These are phyloP conservation scores for Limonius californicus DNA, from an alignment of 1,140 invertebrate species.

Conservation along the genomic window DNA sequence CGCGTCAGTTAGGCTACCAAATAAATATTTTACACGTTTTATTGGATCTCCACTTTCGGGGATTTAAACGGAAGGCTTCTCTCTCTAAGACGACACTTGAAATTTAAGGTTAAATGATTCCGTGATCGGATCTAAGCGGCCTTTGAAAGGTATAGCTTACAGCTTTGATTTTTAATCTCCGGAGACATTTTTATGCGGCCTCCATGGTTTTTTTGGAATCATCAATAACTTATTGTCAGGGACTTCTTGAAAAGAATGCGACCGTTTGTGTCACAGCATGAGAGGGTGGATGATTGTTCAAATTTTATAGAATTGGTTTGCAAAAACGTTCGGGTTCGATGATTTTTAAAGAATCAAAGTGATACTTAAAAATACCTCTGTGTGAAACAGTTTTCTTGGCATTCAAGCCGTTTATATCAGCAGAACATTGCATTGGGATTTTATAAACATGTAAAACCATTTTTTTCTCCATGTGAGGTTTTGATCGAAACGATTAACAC, in stretches of 20 bases:
- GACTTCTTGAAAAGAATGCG: neutral
- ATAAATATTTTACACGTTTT: conserved; percentile 12
- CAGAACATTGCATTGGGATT: too few relatives aligned
- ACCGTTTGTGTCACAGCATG: conserved; percentile 10
- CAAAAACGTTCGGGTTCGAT: neutral
- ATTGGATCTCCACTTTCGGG: neutral
- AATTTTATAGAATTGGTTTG: neutral
- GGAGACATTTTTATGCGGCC: neutral
- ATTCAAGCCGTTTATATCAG: too few relatives aligned
- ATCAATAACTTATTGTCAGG: conserved; percentile 11
- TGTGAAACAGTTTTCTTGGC: too few relatives aligned
- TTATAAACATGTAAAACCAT: too few relatives aligned
- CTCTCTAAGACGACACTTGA: neutral
- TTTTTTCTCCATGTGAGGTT: too few relatives aligned
- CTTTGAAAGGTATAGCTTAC: neutral
- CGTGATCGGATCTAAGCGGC: neutral
- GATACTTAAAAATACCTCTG: too few relatives aligned
- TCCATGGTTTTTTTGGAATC: neutral
- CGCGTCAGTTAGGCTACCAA: conserved; percentile 5
- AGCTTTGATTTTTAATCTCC: neutral
- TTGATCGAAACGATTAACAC: too few relatives aligned
- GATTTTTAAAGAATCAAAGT: neutral
- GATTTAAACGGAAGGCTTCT: neutral
- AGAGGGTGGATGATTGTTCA: neutral
- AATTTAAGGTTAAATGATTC: neutral